Evolutionary conservation across 2,888 invertebrate genomes (phyloP).

Genomic region (Parnassius apollo): DNA sequence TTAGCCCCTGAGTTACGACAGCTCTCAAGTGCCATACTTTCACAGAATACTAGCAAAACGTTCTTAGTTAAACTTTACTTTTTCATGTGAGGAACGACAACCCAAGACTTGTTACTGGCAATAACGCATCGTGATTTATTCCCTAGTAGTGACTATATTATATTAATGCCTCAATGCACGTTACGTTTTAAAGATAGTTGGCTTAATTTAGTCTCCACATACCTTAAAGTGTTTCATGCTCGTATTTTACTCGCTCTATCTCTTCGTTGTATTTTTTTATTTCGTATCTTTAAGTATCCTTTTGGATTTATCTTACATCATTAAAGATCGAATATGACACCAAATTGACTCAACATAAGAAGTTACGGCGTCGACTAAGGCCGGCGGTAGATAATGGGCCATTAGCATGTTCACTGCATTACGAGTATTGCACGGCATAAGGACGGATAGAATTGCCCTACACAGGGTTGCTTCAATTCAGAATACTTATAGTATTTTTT

Average conservation of each 20-base stretch:
- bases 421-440: slow-evolving; percentile 32
- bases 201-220: no score
- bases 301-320: not conserved
- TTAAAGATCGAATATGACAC: slow-evolving; percentile 43
- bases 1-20: no score
- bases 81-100: no score
- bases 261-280: not conserved
- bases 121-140: no score
- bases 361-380: slow-evolving; percentile 46
- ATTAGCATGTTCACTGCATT: slow-evolving; percentile 73
- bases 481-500: not conserved
- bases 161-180: no score
- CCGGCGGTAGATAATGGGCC: slow-evolving; percentile 52
- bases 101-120: no score
- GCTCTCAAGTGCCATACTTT: no score
- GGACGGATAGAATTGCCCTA: slow-evolving; percentile 30
- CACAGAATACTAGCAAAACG: no score
- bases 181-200: no score
- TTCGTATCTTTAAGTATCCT: not conserved
- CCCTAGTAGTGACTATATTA: no score
- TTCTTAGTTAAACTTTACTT: no score
- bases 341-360: slow-evolving; percentile 60
- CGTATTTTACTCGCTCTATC: not conserved
- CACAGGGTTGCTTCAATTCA: not conserved
- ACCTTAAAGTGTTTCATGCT: no score